A percentile compares a stretch with the other conserved stretches of the same genome.
Conservation (phyloP, 2,888 invertebrate genomes). For the Uloborus plumipes region DNA sequence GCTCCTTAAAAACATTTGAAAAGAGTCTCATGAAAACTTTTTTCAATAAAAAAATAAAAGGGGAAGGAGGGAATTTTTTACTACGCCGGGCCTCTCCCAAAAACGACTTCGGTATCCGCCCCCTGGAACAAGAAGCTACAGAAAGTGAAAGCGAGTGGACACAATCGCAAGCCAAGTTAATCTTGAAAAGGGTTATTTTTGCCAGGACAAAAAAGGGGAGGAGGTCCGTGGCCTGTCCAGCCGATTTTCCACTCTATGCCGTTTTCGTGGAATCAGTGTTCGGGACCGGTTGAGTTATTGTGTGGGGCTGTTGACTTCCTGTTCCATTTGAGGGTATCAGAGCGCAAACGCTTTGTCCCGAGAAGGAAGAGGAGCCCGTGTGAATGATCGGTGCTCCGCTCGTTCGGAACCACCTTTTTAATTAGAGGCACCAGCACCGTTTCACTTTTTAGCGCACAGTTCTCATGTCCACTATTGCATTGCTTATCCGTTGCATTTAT, state of each 20-base stretch:
- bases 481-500: no score
- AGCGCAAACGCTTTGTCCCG: slow-evolving; percentile 36
- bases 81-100: no score
- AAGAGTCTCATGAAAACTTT: no score
- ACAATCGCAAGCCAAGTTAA: no score
- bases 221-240: not conserved
- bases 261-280: slow-evolving; percentile 9
- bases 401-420: slow-evolving; percentile 16
- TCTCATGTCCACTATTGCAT: no score
- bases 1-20: no score
- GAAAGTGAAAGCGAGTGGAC: not conserved
- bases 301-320: slow-evolving; percentile 28
- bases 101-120: no score
- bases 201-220: no score
- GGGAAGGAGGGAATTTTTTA: no score
- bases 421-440: not conserved
- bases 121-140: not conserved
- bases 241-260: not conserved
- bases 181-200: no score
- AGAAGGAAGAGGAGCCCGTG: slow-evolving; percentile 22
- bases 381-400: slow-evolving; percentile 10
- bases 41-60: no score
- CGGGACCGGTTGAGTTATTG: slow-evolving; percentile 18
- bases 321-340: slow-evolving; percentile 41
- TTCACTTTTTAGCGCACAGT: no score